Base-by-base conservation (phyloP, 2,797 vertebrate species). In the Rachycentron canadum region DNA sequence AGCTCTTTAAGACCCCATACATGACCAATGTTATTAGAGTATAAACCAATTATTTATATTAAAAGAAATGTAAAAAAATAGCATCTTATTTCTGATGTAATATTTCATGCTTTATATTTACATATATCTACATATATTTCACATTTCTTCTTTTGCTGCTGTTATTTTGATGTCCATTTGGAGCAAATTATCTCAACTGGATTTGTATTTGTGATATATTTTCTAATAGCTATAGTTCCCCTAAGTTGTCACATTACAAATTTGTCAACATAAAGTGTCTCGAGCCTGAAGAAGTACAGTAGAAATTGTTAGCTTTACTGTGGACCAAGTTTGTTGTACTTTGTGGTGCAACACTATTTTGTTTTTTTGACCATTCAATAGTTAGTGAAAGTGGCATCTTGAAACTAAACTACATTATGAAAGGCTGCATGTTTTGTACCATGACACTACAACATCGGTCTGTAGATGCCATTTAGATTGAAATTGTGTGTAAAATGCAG, bases 1-100 rank as follows among this genome's bases (percentile, higher is more conserved):
- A 43, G 60, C 17, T 10, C 76, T 82, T 75, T 53, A 68, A 68
- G 70, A 67, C 68, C 76, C 61, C 57, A 64, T 57, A 49, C 32
- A 49, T 56, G 75, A 83, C 59, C 60, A 69, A 65, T 79, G 41
- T 75, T 72, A 59, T 72, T 67, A 53, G 36, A 82, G 52, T 69
- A 79, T 47, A 69, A 65, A 89, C 65, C 55, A 76, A 34, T 75
- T 76, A 89, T 86, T 87, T 91, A 80, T 83, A 79, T 82, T 73
- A 70, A 69, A 80, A 53, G 21, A 75, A 59, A 69, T 58, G 21
- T 72, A 78, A 84, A 71, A n/a, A 36, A 50, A 64, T 47, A 19
- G 25, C 64, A 70, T 73, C 61, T 49, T 38, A 64, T 77, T 77
- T 69, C 32, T 74, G 3, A 78, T 69, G 53, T 79, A 38, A 69